Evolutionary conservation across 2,888 invertebrate species (phyloP), one percentile per base, ranked within the genome.

Genomic region (Drosophila austrosaltans): DNA sequence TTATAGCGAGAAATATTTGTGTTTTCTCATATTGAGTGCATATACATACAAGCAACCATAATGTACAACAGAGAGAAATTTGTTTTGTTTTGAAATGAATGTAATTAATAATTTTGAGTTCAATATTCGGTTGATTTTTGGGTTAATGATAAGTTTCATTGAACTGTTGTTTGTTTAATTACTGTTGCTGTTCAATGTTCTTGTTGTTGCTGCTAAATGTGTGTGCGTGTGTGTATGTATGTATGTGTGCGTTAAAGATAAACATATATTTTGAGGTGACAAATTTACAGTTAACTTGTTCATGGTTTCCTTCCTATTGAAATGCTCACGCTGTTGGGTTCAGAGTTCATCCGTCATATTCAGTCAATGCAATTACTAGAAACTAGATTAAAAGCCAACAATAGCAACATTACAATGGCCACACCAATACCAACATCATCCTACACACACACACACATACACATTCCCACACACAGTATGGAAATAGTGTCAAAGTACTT

Each of bases 401-500:
- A 72, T 77, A 68, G 66, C 75, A 76, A 74, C 81, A 84, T 48
- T 48, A 82, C 74, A 75, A 75, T 75, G 72, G 72, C 63, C 61
- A 44, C 59, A 69, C 48, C 40, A 61, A 39, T 40, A 39, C 54
- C 62, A 56, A 36, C 36, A 36, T 10, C 36, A 36, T 36, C 10
- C 36, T 2, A 36, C 20, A 10, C 39, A 7, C 63, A 42, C 40
- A 20, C 42, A 20, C 57, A 64, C 20, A 54, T 6, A 42, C 3
- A 57, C 10, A 57, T 30, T 16, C 36, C 36, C 44, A 25, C 25
- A 57, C 36, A 75, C 75, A 82, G 56, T 42, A 48, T 48, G 75
- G 74, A 76, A 85, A 88, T 79, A 83, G 87, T 85, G 85, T 88
- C 85, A 88, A 88, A 85, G 87, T 75, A 86, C 87, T 77, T 88